Evolutionary conservation across 1,140 invertebrate genomes (phyloP).

Genomic region (Trachelipus rathkii): DNA sequence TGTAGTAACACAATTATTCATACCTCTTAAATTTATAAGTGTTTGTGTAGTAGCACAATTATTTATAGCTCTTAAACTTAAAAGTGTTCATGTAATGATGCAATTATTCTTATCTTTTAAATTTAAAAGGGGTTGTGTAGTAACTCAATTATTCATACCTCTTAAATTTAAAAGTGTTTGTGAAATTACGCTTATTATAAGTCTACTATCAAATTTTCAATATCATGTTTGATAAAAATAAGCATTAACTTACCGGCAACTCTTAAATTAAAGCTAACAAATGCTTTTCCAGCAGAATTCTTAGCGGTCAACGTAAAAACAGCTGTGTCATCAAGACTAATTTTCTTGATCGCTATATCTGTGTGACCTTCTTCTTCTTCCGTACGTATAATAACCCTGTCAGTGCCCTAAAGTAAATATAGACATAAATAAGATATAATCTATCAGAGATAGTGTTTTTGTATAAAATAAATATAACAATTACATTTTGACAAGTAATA

Average conservation of each 20-base stretch:
- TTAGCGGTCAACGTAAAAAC: constrained; percentile 63
- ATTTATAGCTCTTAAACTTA: no score
- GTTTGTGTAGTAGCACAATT: no score
- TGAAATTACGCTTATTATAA: no score
- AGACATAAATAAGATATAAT: background rate
- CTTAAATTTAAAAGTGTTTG: no score
- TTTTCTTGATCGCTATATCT: constrained; percentile 60
- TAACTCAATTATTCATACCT: no score
- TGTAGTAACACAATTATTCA: no score
- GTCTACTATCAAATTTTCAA: no score
- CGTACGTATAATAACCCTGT: constrained; percentile 57
- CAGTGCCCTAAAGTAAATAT: constrained; percentile 47
- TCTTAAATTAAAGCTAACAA: constrained; percentile 66
- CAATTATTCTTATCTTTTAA: no score
- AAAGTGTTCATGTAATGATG: no score
- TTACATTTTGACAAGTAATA: background rate
- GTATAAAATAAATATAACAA: background rate
- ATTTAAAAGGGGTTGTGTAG: no score
- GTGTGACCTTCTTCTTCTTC: constrained; percentile 59
- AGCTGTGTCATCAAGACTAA: constrained; percentile 60
- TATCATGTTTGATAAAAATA: no score
- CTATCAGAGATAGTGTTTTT: background rate
- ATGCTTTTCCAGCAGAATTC: constrained; percentile 65
- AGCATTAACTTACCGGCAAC: constrained; percentile 64
- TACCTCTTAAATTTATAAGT: no score